Base-by-base conservation (phyloP, 2,888 invertebrate species). In the Megaustenia siamemsis region DNA sequence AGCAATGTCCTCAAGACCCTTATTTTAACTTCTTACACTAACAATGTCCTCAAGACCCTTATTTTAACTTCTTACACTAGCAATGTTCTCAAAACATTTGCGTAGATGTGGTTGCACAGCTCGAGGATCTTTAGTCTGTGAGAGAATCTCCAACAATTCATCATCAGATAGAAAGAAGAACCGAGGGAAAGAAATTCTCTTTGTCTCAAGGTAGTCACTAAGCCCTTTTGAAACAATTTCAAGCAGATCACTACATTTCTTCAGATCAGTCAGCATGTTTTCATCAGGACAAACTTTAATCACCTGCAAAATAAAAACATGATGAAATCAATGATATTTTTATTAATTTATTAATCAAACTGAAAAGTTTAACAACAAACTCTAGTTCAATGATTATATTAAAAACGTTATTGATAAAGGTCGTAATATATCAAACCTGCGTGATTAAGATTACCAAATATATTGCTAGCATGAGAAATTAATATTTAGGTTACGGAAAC, bases 51-150 rank as follows among this genome's bases (percentile, higher is more conserved):
- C 38, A 71, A n/a, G 43, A 28, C 35, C 35, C 68, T 60, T n/a
- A 49, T 78, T 12, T 38, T 1, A n/a, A n/a, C 8, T 49, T 0
- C 95, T 95, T 82, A 97, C 95, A 88, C 88, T 92, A 15, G 96
- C 96, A 90, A 97, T 96, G 90, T 96, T 96, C 93, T 97, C 97
- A 93, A 97, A 97, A 94, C 97, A 97, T 93, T 97, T 97, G 88
- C 96, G 95, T n/a, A 97, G 94, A 94, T 97, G 97, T 18, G 94
- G 94, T 88, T 94, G 94, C 60, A 94, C 94, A 86, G 94, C 94
- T n/a, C 93, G 93, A 0, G 94, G 94, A 90, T 94, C 94, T 88
- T 94, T 94, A 35, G 94, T 94, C 90, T 94, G 94, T 4, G 94
- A 94, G 68, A 94, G 90, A 87, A 94, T 94, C 89, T 94, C 94